Conservation (phyloP, 2,888 invertebrate genomes). For the Hydropsyche betteni region DNA sequence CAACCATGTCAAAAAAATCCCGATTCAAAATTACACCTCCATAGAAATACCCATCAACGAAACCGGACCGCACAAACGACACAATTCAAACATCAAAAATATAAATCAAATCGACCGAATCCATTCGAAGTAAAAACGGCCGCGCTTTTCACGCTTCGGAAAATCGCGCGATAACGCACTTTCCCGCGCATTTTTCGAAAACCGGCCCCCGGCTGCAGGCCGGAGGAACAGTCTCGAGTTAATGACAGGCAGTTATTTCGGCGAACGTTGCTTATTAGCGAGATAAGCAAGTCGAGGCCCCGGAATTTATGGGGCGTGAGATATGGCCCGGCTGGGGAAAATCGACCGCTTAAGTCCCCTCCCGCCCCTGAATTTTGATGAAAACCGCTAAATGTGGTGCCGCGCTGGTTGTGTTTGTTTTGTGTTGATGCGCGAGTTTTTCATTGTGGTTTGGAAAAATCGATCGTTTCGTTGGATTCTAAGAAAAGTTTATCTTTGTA, state of each 20-base stretch:
- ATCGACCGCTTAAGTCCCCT: slow-evolving; percentile 25
- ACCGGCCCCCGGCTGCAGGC: neutral
- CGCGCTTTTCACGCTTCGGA: slow-evolving; percentile 25
- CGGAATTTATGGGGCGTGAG: slow-evolving; percentile 44
- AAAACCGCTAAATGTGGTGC: too few species aligned
- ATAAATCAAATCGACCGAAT: too few species aligned
- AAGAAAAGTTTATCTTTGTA: too few species aligned
- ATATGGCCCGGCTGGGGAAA: slow-evolving; percentile 37
- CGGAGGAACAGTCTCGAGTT: slow-evolving; percentile 28
- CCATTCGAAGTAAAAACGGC: neutral
- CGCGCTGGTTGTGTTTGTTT: too few species aligned
- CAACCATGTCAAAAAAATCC: neutral
- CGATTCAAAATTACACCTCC: too few species aligned
- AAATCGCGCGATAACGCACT: slow-evolving; percentile 6
- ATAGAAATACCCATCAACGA: too few species aligned
- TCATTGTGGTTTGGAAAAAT: too few species aligned
- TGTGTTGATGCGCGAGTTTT: too few species aligned
- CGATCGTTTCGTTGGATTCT: too few species aligned
- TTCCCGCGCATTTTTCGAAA: neutral
- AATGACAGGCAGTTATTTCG: slow-evolving; percentile 44
- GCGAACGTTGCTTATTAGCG: slow-evolving; percentile 47
- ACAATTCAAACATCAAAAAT: too few species aligned
- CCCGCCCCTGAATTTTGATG: too few species aligned
- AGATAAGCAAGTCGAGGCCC: slow-evolving; percentile 37
- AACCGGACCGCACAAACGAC: too few species aligned